These are phyloP conservation scores for Conger conger DNA, from an alignment of 2,113 vertebrate species.

Conservation along the genomic window DNA sequence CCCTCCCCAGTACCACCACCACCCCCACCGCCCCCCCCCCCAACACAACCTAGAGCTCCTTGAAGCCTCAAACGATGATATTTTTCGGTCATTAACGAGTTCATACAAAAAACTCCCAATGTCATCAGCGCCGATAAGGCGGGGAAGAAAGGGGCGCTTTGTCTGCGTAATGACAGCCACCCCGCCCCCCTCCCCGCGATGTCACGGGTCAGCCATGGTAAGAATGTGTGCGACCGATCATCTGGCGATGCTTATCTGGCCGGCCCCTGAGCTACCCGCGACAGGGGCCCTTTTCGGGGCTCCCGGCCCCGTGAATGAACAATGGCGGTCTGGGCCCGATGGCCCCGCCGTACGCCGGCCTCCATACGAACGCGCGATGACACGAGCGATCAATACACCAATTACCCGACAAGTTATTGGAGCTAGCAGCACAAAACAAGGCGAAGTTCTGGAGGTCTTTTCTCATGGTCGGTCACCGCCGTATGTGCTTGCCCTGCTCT, in stretches of 20 bases:
- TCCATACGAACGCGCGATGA: conserved; percentile 91
- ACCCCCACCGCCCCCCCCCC: conserved; percentile 34
- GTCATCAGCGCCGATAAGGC: conserved; percentile 95
- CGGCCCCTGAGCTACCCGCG: conserved; percentile 86
- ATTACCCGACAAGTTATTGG: conserved; percentile 92
- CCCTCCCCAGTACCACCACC: conserved; percentile 27
- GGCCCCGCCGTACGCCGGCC: conserved; percentile 76
- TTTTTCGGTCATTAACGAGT: conserved; percentile 91
- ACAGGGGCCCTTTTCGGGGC: conserved; percentile 85
- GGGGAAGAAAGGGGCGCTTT: conserved; percentile 88
- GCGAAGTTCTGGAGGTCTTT: conserved; percentile 55
- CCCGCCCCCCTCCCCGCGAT: conserved; percentile 78
- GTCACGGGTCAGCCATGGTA: conserved; percentile 99
- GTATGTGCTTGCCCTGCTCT: background rate
- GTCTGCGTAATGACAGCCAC: conserved; percentile 91
- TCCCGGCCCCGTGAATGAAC: conserved; percentile 88
- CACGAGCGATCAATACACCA: conserved; percentile 91
- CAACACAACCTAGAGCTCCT: conserved; percentile 40
- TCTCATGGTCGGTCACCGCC: background rate
- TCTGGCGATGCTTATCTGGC: conserved; percentile 95
- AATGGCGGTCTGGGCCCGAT: conserved; percentile 88
- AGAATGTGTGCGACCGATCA: conserved; percentile 99
- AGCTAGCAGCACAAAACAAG: conserved; percentile 64
- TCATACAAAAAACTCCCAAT: conserved; percentile 95
- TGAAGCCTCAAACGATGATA: conserved; percentile 82